Conservation (phyloP, 2,113 vertebrate genomes). For the Pluvianellus socialis region DNA sequence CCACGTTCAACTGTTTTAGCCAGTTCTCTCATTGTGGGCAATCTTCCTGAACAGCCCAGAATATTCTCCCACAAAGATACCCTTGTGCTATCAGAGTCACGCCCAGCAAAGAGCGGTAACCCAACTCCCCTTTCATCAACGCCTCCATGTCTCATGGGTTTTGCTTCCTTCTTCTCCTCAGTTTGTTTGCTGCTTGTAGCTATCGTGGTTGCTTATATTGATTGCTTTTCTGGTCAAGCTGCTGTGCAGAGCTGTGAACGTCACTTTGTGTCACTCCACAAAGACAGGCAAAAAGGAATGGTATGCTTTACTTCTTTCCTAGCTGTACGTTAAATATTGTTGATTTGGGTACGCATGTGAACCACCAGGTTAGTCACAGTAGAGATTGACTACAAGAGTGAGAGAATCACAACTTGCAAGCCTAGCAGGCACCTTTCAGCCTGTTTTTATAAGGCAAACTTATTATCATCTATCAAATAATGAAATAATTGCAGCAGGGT, state of each 20-base stretch:
- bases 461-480: not conserved
- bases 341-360: not conserved
- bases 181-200: no score
- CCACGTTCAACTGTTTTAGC: not conserved
- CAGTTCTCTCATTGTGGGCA: not conserved
- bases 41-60: not conserved
- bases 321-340: not conserved
- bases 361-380: not conserved
- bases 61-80: not conserved
- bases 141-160: no score
- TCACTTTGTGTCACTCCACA: not conserved
- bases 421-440: not conserved
- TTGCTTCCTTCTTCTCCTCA: no score
- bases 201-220: no score
- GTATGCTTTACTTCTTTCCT: not conserved
- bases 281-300: not conserved
- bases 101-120: not conserved
- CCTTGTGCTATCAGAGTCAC: not conserved
- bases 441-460: not conserved
- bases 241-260: not conserved
- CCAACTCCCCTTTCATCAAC: no score
- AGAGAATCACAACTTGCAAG: not conserved
- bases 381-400: not conserved
- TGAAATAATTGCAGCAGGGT: not conserved
- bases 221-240: not conserved